Evolutionary conservation across 37 sponge, comb jelly and placozoan genomes (phyloP), one percentile per base, ranked within the genome.

Genomic region (Chondrilla cf. caribensis): DNA sequence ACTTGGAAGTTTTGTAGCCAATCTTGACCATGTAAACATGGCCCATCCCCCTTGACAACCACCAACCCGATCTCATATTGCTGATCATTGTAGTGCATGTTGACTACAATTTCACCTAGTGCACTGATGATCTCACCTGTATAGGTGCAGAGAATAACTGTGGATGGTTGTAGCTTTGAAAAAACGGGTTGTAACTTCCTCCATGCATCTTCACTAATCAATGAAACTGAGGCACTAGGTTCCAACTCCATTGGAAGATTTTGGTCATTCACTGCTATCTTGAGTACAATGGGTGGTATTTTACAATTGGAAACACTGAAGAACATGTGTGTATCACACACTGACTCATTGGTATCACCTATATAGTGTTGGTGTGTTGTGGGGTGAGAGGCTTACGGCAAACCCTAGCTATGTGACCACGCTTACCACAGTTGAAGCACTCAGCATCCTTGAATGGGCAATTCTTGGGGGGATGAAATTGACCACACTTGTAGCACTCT

Each of bases 11-110:
- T 11, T 58, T 58, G 35, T 11, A 80, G 41, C 81, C 81, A 80
- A 58, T 80, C 81, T 38, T 64, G 3, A 29, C 81, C 81, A 22
- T 58, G 62, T 2, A 80, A 40, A 60, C 40, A 40, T 18, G 81
- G 81, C 11, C 81, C 81, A 32, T 80, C 59, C 3, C 81, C 81
- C 65, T 80, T 80, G 7, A 80, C 81, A 17, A 80, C 81, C 59
- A 80, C 17, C 37, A 80, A 11, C 24, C n/a, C 7, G 21, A 11
- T 25, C 4, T 18, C 5, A 33, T 58, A 21, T 38, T 58, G 24
- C 41, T 80, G 81, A 19, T 33, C 11, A 36, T 80, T 58, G 62
- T 58, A 58, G 62, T 31, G 8, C 28, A 60, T 64, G 21, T 33
- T 58, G 62, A 80, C 81, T 80, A 26, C 17, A 58, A 80, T 80